Base-by-base conservation (phyloP, 2,113 vertebrate species). In the Sciurus niger region DNA sequence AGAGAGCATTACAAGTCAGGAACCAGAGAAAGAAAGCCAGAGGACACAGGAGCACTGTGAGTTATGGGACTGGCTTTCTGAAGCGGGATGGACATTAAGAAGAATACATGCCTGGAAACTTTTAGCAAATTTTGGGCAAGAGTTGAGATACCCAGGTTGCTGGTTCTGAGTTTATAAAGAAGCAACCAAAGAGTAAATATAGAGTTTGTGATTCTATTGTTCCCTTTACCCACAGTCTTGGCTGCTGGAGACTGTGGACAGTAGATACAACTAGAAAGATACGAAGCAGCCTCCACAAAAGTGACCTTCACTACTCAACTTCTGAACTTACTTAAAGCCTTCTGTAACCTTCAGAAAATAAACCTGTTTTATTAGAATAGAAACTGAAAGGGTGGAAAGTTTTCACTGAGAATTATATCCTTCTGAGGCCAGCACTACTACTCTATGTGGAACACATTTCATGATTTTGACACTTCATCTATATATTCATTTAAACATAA, bases 381-480 rank as follows among this genome's bases (percentile, higher is more conserved):
- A 46, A 85, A 84, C 18, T 87, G 11, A 48, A 89, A 78, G 3
- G 37, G 8, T 84, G 11, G n/a, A 43, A 70, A 68, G 58, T 89
- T 94, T 93, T 95, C 48, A 70, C 9, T 86, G 74, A 11, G 1
- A 67, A 68, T 76, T 96, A 74, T 86, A 2, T 58, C 9, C 43
- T 94, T 93, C 84, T 93, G 40, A 83, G 37, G 2, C 46, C 32
- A 91, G 2, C 16, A 10, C 51, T 95, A 28, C 22, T 79, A 48
- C 28, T 48, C 11, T 48, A 9, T 22, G 14, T 2, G 25, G 51
- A 40, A 28, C 40, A 51, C 9, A 34, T 1, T 16, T 32, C 12
- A 65, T 96, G 63, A 97, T 93, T 85, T 0, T 25, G 63, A 79
- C 1, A 8, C 28, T 93, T 12, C 34, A 18, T 84, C 90, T 93